Percentiles rank a stretch among this genome's conserved stretches.
Evolutionary conservation across 2,797 vertebrate genomes (phyloP).

Genomic region (Salmo trutta): DNA sequence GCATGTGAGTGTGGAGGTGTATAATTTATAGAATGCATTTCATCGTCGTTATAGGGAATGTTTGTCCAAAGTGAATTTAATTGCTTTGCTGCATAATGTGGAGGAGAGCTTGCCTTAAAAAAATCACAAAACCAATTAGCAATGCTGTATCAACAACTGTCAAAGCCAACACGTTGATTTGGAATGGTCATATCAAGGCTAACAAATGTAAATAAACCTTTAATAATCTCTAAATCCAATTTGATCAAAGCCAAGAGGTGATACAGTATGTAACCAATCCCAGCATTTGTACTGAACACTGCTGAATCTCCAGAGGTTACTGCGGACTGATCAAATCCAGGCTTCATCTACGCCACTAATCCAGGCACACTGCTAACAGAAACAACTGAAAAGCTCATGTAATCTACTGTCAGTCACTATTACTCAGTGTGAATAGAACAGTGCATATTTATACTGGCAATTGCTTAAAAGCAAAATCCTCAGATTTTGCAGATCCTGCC

Average conservation of each 20-base stretch:
- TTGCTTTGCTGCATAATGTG: too few relatives aligned
- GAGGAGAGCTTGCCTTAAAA: not conserved
- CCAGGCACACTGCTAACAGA: conserved; percentile 9
- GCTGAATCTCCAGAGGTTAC: conserved; percentile 25
- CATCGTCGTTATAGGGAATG: too few relatives aligned
- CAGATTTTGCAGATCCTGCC: not conserved
- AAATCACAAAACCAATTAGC: not conserved
- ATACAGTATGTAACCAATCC: conserved; percentile 34
- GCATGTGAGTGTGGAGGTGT: too few relatives aligned
- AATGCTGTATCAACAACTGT: not conserved
- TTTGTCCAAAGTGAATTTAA: too few relatives aligned
- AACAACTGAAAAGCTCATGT: not conserved
- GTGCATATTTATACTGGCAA: not conserved
- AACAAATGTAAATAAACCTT: conserved; percentile 34
- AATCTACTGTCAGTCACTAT: conserved; percentile 1
- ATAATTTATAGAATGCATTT: too few relatives aligned
- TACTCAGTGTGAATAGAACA: not conserved
- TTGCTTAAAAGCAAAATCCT: not conserved
- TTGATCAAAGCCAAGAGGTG: conserved; percentile 24
- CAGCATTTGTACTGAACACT: conserved; percentile 34
- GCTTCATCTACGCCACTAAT: not conserved
- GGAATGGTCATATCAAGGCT: not conserved
- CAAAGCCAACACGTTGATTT: not conserved
- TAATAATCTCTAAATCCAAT: conserved; percentile 23
- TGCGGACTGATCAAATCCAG: conserved; percentile 13